These are phyloP conservation scores for Ovis canadensis DNA, from an alignment of 2,113 vertebrate species.

Conservation along the genomic window DNA sequence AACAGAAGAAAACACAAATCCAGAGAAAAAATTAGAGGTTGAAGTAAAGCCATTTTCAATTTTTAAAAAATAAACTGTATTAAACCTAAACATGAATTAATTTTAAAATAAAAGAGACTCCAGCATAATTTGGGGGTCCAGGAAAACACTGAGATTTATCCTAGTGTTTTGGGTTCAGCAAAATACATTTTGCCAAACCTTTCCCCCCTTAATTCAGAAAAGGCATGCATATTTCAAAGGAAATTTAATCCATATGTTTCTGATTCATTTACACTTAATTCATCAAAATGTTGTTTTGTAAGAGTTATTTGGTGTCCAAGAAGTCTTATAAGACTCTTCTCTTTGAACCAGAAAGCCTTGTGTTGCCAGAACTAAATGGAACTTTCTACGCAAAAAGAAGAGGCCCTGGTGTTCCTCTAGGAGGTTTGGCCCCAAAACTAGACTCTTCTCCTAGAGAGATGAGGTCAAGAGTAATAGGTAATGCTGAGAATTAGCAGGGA, in stretches of 20 bases:
- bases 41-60: slow-evolving; percentile 36
- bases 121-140: slow-evolving; percentile 50
- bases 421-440: slow-evolving; percentile 32
- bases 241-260: slow-evolving; percentile 80
- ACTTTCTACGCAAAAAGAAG: slow-evolving; percentile 52
- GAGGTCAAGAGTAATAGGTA: slow-evolving; percentile 50
- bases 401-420: slow-evolving; percentile 57
- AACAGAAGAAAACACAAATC: neutral
- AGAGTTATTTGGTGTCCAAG: slow-evolving; percentile 76
- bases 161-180: slow-evolving; percentile 67
- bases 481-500: slow-evolving; percentile 32
- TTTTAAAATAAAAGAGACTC: slow-evolving; percentile 58
- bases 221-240: slow-evolving; percentile 75
- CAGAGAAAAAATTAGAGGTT: neutral
- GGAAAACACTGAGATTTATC: slow-evolving; percentile 48
- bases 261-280: slow-evolving; percentile 79
- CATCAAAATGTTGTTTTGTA: slow-evolving; percentile 79
- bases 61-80: slow-evolving; percentile 5
- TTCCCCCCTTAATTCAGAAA: slow-evolving; percentile 74
- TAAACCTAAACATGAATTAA: slow-evolving; percentile 60
- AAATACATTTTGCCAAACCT: slow-evolving; percentile 70
- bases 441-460: neutral
- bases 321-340: slow-evolving; percentile 72
- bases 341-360: slow-evolving; percentile 72
- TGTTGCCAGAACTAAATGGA: slow-evolving; percentile 68